These are phyloP conservation scores for Shinisaurus crocodilurus DNA, from an alignment of 2,113 vertebrate genomes.

Conservation along the genomic window DNA sequence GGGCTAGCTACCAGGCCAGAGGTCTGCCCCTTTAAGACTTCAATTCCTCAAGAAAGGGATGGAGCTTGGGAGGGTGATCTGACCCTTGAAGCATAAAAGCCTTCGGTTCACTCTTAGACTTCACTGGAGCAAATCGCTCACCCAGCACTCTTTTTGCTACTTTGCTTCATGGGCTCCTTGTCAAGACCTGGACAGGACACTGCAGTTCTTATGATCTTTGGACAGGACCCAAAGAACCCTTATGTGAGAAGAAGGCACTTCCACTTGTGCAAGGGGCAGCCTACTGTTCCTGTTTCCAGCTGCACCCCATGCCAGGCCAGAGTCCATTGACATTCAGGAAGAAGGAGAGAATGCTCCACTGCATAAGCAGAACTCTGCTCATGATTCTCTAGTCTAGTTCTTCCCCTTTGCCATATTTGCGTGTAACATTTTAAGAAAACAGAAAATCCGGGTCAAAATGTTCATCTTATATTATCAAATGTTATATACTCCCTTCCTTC, in stretches of 20 bases:
- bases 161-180: too few species aligned
- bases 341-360: not conserved
- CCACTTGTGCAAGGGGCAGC: not conserved
- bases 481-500: constrained; percentile 65
- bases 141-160: too few species aligned
- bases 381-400: too few species aligned
- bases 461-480: constrained; percentile 69
- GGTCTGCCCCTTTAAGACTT: too few species aligned
- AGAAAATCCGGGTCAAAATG: constrained; percentile 35
- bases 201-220: not conserved
- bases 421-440: constrained; percentile 14
- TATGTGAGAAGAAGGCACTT: not conserved
- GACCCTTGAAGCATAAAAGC: not conserved
- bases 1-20: too few species aligned
- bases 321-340: not conserved
- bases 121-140: not conserved
- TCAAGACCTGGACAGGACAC: not conserved
- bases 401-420: not conserved
- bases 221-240: not conserved
- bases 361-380: not conserved
- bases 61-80: not conserved
- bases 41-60: not conserved
- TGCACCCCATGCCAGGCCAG: not conserved
- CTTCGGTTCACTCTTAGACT: not conserved
- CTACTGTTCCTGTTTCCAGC: not conserved